These are phyloP conservation scores for Achlya flavicornis DNA, from an alignment of 2,888 invertebrate genomes.

Conservation along the genomic window DNA sequence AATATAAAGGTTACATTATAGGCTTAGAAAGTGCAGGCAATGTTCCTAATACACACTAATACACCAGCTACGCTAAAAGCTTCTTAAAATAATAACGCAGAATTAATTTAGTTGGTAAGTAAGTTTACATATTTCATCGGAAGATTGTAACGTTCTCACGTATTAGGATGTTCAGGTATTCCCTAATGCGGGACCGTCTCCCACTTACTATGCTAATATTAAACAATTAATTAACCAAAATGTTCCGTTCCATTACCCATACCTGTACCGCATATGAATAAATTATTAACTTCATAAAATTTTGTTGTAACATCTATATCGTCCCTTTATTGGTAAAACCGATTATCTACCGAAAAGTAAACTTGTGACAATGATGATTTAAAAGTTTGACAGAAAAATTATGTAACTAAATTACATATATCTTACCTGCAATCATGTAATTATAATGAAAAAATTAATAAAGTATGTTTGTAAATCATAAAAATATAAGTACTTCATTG, in stretches of 20 bases:
- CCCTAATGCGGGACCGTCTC: constrained; percentile 9
- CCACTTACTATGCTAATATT: constrained; percentile 40
- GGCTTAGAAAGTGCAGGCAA: no score
- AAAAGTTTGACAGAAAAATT: no score
- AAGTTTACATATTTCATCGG: not conserved
- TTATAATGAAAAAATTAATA: no score
- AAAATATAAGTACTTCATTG: no score
- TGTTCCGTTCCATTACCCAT: constrained; percentile 43
- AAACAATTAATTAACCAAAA: constrained; percentile 51
- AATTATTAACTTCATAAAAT: constrained; percentile 29
- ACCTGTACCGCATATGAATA: constrained; percentile 32
- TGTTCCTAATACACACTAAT: no score
- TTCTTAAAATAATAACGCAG: constrained; percentile 1
- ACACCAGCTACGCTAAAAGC: not conserved
- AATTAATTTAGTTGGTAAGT: constrained; percentile 4
- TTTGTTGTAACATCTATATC: constrained; percentile 18
- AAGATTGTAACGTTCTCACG: constrained; percentile 1
- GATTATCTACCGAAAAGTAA: no score
- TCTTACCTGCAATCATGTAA: no score
- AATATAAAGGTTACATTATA: no score
- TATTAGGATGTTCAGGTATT: constrained; percentile 10
- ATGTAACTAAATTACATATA: no score
- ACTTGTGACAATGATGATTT: no score
- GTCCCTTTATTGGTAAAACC: no score
- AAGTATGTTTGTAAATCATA: no score